phyloP scores from a whole-genome alignment of 1,140 invertebrate genomes.

The Littorina saxatilis region DNA sequence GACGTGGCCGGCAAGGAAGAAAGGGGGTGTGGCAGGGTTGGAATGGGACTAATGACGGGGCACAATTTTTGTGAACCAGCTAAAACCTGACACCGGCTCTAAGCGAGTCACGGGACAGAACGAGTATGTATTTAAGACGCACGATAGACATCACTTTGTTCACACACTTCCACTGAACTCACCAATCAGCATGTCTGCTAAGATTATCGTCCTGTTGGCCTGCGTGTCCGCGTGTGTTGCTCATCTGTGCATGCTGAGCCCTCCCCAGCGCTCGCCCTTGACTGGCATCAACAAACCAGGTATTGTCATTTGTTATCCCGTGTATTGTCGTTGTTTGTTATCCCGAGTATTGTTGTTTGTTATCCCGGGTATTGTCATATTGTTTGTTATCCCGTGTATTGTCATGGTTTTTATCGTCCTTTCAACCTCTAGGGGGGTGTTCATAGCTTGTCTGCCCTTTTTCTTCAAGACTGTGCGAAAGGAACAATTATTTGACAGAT shows the following conservation, averaged over 20 bases:
- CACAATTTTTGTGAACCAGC: background rate
- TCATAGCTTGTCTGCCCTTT: too few relatives aligned
- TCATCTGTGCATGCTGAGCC: slow-evolving; percentile 11
- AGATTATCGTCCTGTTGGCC: background rate
- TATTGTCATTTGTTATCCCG: background rate
- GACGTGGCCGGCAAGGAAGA: too few relatives aligned
- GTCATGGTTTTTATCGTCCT: too few relatives aligned
- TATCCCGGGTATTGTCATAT: too few relatives aligned
- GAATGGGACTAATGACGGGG: too few relatives aligned
- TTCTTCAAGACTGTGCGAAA: too few relatives aligned
- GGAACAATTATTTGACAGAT: too few relatives aligned
- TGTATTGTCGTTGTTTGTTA: too few relatives aligned
- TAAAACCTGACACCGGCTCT: background rate
- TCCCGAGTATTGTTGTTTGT: too few relatives aligned
- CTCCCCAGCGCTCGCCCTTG: background rate
- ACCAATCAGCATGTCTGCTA: background rate
- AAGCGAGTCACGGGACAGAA: background rate
- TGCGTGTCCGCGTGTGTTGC: background rate
- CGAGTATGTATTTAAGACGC: background rate
- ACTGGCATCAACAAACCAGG: background rate
- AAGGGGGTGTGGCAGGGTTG: too few relatives aligned
- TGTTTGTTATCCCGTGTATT: too few relatives aligned
- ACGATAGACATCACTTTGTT: background rate
- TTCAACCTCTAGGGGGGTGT: too few relatives aligned
- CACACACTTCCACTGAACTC: background rate